phyloP scores from a whole-genome alignment of 1,140 invertebrate species.

The Eurosta solidaginis region DNA sequence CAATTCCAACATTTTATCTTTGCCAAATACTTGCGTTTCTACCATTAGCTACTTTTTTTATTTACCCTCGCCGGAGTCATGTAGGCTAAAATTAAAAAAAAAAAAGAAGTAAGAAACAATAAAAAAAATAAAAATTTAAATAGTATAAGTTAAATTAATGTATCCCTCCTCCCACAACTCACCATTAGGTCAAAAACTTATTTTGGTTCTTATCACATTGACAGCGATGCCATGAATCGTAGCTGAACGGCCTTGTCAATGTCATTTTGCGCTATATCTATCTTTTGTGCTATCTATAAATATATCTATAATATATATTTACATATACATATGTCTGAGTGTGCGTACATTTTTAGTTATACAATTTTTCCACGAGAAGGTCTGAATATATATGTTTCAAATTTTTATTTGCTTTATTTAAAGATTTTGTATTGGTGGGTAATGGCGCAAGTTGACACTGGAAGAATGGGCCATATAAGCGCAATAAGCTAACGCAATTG shows the following conservation, averaged over 20 bases:
- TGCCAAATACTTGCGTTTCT: neutral
- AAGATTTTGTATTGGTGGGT: too few relatives aligned
- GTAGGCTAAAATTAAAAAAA: neutral
- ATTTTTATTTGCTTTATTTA: too few relatives aligned
- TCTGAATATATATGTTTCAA: too few relatives aligned
- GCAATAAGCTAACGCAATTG: too few relatives aligned
- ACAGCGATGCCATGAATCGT: neutral
- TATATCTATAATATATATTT: too few relatives aligned
- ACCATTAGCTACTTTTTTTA: neutral
- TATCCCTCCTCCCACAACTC: neutral
- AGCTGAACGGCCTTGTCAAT: constrained; percentile 13
- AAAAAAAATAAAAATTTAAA: neutral
- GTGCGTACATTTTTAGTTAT: too few relatives aligned
- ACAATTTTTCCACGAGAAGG: too few relatives aligned
- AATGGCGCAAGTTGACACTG: too few relatives aligned
- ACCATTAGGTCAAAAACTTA: neutral
- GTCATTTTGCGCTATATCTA: neutral
- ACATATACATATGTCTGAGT: too few relatives aligned
- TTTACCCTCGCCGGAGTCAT: neutral
- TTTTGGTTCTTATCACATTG: neutral
- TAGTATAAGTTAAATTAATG: neutral
- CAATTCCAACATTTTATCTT: neutral
- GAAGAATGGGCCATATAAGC: too few relatives aligned
- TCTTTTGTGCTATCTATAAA: too few relatives aligned
- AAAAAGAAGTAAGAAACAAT: too few relatives aligned